These are phyloP conservation scores for Sturnira hondurensis DNA, from an alignment of 2,113 vertebrate species.

Conservation along the genomic window DNA sequence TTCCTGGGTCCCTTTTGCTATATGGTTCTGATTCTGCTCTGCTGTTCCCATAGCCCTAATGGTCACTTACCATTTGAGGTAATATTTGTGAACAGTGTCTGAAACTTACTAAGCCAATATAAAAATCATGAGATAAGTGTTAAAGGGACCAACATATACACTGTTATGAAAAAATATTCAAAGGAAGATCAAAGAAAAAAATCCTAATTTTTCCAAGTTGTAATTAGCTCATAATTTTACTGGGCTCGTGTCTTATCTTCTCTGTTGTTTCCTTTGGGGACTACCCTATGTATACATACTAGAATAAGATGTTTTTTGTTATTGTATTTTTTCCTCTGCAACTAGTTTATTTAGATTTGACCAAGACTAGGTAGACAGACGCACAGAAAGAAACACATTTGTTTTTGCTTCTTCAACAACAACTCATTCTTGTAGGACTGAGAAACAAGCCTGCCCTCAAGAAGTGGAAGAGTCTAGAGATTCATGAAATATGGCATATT, in stretches of 20 bases:
- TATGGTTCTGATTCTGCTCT: no score
- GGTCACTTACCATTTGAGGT: neutral
- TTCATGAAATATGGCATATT: neutral
- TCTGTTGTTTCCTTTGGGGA: neutral
- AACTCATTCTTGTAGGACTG: neutral
- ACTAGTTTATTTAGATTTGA: neutral
- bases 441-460: neutral
- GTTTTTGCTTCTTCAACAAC: neutral
- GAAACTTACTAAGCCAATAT: neutral
- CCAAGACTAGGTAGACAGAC: neutral
- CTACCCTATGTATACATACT: neutral
- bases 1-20: neutral
- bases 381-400: neutral
- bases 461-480: neutral
- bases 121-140: neutral
- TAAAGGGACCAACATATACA: neutral
- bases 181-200: neutral
- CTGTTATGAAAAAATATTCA: neutral
- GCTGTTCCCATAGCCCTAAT: neutral
- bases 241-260: neutral
- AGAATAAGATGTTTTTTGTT: no score
- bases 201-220: neutral
- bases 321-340: neutral
- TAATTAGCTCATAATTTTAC: neutral
- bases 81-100: neutral